These are phyloP conservation scores for Galerucella calmariensis DNA, from an alignment of 2,888 invertebrate species.

Conservation along the genomic window DNA sequence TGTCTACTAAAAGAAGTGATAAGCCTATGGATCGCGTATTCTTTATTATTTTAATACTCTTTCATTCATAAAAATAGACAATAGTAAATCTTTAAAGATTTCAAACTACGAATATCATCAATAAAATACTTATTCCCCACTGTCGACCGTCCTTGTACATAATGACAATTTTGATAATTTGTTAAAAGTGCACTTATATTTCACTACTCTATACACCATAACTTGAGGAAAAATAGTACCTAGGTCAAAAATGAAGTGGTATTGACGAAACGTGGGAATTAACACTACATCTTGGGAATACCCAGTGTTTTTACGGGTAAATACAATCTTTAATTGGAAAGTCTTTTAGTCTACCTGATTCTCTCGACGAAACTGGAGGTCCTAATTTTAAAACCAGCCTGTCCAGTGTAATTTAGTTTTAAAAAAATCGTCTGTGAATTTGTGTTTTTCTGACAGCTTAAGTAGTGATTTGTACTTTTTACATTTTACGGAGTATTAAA, in stretches of 20 bases:
- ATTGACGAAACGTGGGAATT: neutral
- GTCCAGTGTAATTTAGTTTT: neutral
- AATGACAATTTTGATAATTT: too few species aligned
- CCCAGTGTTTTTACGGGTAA: neutral
- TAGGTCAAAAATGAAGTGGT: neutral
- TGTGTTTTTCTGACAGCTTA: neutral
- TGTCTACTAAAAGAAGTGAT: too few species aligned
- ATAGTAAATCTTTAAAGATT: too few species aligned
- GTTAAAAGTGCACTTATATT: too few species aligned
- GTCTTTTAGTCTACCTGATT: slow-evolving; percentile 7
- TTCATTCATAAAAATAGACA: too few species aligned
- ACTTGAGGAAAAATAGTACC: neutral
- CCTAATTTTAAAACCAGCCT: neutral
- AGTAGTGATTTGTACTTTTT: neutral
- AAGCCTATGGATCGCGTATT: too few species aligned
- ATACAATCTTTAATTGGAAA: neutral
- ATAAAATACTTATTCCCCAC: too few species aligned
- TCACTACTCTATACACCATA: too few species aligned
- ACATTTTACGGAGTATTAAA: neutral
- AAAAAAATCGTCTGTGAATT: neutral
- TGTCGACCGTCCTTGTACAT: too few species aligned
- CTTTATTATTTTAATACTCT: too few species aligned
- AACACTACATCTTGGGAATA: neutral
- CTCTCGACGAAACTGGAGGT: slow-evolving; percentile 1
- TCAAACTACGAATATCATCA: too few species aligned